Evolutionary conservation across 2,113 vertebrate genomes (phyloP).

Genomic region (Phrynosoma platyrhinos): DNA sequence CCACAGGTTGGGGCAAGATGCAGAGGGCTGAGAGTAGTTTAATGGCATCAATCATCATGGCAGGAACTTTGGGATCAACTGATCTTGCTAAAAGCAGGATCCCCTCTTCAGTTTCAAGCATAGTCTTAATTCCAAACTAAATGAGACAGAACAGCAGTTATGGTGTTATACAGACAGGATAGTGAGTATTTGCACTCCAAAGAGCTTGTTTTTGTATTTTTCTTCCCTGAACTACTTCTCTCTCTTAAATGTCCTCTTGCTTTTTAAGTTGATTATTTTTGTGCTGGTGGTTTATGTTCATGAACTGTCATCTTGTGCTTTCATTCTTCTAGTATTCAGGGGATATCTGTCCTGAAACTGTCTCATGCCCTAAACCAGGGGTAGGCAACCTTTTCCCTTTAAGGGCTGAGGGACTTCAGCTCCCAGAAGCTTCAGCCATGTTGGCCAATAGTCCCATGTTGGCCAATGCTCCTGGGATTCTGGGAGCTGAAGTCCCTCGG

Average conservation of each 20-base stretch:
- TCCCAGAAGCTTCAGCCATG: no score
- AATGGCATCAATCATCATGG: slow-evolving; percentile 92
- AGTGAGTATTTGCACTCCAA: background rate
- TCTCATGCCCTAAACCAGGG: no score
- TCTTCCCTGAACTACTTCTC: background rate
- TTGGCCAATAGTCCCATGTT: no score
- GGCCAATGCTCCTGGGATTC: no score
- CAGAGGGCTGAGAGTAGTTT: slow-evolving; percentile 90
- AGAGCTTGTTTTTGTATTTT: background rate
- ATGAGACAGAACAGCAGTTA: background rate
- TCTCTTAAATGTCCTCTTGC: background rate
- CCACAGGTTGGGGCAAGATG: slow-evolving; percentile 86
- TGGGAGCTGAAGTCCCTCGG: no score
- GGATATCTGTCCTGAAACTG: no score
- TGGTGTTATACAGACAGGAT: background rate
- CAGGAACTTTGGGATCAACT: slow-evolving; percentile 84
- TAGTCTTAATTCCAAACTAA: slow-evolving; percentile 89
- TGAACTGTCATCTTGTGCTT: no score
- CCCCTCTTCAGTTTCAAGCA: slow-evolving; percentile 86
- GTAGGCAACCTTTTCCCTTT: no score
- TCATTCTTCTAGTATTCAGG: no score
- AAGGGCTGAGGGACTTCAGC: no score
- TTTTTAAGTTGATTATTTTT: background rate
- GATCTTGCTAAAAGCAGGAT: slow-evolving; percentile 87
- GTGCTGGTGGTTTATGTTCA: no score